phyloP scores from a whole-genome alignment of 2,797 vertebrate species.

The Vespertilio murinus region DNA sequence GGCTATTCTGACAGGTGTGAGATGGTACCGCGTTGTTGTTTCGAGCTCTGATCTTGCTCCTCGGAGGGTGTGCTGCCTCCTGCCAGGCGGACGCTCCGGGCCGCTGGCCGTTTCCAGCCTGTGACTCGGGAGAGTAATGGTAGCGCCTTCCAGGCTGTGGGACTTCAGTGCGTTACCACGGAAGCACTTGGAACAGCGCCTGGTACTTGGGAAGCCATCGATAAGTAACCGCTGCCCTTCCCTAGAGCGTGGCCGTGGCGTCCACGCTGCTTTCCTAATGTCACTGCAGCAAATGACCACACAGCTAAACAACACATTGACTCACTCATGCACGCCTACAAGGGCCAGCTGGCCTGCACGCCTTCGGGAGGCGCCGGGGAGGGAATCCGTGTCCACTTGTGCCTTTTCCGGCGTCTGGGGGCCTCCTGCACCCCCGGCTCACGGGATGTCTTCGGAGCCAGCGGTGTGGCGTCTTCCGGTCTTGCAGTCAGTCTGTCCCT shows the following conservation, averaged over 20 bases:
- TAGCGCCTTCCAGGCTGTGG: neutral
- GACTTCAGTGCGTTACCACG: neutral
- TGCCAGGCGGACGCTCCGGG: neutral
- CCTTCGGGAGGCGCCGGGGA: neutral
- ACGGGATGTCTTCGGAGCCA: neutral
- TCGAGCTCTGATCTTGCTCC: neutral
- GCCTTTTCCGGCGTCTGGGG: neutral
- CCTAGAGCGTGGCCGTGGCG: neutral
- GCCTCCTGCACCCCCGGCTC: neutral
- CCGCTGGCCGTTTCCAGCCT: neutral
- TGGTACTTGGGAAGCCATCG: neutral
- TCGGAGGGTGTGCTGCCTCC: neutral
- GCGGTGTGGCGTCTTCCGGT: neutral
- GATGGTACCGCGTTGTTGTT: no score
- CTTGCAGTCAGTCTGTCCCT: fast-evolving
- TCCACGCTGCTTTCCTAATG: neutral
- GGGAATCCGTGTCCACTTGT: neutral
- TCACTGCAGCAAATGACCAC: neutral
- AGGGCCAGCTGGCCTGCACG: neutral
- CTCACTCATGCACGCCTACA: neutral
- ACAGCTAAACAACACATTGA: neutral
- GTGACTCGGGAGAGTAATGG: neutral
- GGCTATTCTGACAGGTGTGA: no score
- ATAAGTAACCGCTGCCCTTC: neutral
- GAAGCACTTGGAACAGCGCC: neutral